These are phyloP conservation scores for Sebastes vulpes DNA, from an alignment of 2,797 vertebrate species.

Conservation along the genomic window DNA sequence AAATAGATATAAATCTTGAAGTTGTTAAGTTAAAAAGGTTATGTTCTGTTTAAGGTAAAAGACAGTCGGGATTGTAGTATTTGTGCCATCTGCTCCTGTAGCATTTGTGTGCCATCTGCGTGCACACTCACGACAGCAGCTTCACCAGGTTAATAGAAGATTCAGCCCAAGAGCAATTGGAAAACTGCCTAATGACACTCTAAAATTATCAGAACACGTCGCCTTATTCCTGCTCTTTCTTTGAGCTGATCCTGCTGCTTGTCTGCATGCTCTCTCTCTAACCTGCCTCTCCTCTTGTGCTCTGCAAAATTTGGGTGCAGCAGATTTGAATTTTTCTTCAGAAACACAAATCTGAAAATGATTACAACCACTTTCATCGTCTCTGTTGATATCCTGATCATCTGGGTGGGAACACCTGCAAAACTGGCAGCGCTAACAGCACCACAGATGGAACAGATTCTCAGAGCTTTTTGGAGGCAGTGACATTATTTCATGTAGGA, in stretches of 20 bases:
- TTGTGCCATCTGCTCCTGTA: slow-evolving; percentile 35
- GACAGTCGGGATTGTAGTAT: slow-evolving; percentile 4
- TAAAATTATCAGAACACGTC: slow-evolving; percentile 18
- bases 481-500: background rate
- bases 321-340: background rate
- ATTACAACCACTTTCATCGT: background rate
- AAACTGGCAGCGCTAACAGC: background rate
- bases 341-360: background rate
- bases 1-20: background rate
- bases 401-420: background rate
- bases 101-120: slow-evolving; percentile 30
- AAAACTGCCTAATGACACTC: slow-evolving; percentile 33
- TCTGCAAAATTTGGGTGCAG: background rate
- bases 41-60: slow-evolving; percentile 17
- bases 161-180: slow-evolving; percentile 33
- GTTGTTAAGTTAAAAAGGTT: slow-evolving; percentile 10
- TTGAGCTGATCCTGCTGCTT: slow-evolving; percentile 1
- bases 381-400: background rate
- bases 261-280: background rate
- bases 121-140: slow-evolving; percentile 6
- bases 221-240: slow-evolving; percentile 11
- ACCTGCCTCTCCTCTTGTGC: background rate
- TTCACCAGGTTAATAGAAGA: slow-evolving; percentile 29
- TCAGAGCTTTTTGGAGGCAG: background rate
- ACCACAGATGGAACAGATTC: background rate